Evolutionary conservation across 2,797 vertebrate genomes (phyloP), one percentile per base, ranked within the genome.

Genomic region (Sciaenops ocellatus): DNA sequence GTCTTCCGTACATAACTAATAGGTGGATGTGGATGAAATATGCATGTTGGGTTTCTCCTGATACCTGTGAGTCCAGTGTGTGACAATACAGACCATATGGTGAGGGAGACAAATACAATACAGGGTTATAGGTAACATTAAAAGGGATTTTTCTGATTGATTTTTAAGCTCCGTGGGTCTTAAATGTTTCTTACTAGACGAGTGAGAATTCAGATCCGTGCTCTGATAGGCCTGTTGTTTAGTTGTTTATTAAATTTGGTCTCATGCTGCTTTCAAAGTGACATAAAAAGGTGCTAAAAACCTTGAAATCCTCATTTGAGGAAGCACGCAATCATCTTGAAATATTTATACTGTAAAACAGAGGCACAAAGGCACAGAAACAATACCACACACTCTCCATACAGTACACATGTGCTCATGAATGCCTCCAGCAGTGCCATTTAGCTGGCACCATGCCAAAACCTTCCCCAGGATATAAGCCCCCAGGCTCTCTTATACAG

Each of bases 1-100:
- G 67, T 89, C 77, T 41, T 38, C 74, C 38, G 51, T 83, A 62
- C 83, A 80, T 86, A 85, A 88, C 81, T 81, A 71, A 88, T 84
- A 70, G 52, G 7, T 38, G 34, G 52, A 73, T n/a, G 26, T 42
- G 73, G 73, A 87, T 90, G 62, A 93, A 82, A 91, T 80, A 90
- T 90, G 74, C 72, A 90, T 83, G 11, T 18, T 6, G 41, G 68
- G 22, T 66, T 71, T 59, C 46, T 73, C 74, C 56, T 80, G 65
- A 75, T 79, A 76, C 69, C 55, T 44, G 55, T 24, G 28, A 64
- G 80, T 78, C 69, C 69, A 73, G 68, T 80, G 60, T 83, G 77
- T 73, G 80, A 80, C 71, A 60, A 68, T 42, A 79, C 38, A 48
- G 75, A 42, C 68, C 71, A 34, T 69, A 63, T 42, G 34, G 24